Conservation (phyloP, 1,140 invertebrate genomes). For the Episyrphus balteatus region DNA sequence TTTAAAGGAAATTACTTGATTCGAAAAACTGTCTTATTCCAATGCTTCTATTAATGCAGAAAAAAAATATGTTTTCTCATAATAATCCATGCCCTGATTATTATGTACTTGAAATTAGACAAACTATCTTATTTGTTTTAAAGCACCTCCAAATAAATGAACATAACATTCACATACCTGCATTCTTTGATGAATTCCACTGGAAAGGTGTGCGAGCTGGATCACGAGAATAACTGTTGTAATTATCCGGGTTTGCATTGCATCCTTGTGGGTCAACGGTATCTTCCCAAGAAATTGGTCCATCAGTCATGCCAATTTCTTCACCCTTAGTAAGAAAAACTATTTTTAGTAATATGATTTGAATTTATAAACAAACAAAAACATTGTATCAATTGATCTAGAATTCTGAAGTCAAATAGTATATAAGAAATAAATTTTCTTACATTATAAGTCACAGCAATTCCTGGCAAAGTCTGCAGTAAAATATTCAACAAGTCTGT, state of each 20-base stretch:
- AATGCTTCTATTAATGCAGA: no score
- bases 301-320: constrained; percentile 64
- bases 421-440: not conserved
- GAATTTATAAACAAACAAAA: not conserved
- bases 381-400: not conserved
- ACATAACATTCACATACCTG: not conserved
- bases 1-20: no score
- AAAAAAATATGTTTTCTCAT: no score
- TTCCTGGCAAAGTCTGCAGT: constrained; percentile 54
- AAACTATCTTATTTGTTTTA: no score
- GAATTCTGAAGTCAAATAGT: not conserved
- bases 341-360: not conserved
- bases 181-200: constrained; percentile 39
- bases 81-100: no score
- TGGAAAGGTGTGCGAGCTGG: constrained; percentile 50
- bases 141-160: not conserved
- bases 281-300: constrained; percentile 37
- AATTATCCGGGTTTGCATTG: constrained; percentile 6
- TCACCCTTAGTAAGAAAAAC: constrained; percentile 46
- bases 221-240: constrained; percentile 37
- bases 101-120: no score
- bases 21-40: no score
- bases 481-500: constrained; percentile 56
- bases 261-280: constrained; percentile 19
- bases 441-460: constrained; percentile 54